Conservation (phyloP, 2,797 vertebrate species). For the Lithobates sylvaticus region DNA sequence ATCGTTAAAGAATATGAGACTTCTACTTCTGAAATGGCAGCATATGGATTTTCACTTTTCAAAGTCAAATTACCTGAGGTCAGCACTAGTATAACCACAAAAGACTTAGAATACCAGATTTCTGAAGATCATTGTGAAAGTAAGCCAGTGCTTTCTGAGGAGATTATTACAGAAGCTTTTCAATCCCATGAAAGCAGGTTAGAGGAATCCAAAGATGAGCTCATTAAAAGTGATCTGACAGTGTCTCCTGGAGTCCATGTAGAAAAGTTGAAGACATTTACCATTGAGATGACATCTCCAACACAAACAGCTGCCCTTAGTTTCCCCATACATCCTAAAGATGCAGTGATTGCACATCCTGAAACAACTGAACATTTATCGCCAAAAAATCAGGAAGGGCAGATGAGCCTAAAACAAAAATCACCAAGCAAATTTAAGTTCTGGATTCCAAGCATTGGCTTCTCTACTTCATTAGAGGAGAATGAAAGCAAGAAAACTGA, state of each 20-base stretch:
- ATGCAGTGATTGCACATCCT: neutral
- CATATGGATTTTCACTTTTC: slow-evolving; percentile 75
- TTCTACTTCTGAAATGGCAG: slow-evolving; percentile 67
- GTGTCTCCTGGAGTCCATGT: neutral
- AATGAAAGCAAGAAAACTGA: slow-evolving; percentile 14
- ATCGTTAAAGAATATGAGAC: slow-evolving; percentile 74
- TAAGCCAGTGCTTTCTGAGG: slow-evolving; percentile 13
- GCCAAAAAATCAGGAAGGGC: slow-evolving; percentile 12
- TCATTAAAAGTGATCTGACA: neutral
- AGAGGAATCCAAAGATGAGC: slow-evolving; percentile 48
- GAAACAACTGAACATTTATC: neutral
- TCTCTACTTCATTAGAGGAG: slow-evolving; percentile 74
- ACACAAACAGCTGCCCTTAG: slow-evolving; percentile 17
- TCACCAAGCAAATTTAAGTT: slow-evolving; percentile 76
- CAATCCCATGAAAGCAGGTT: neutral
- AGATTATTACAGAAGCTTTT: neutral
- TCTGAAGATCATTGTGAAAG: neutral
- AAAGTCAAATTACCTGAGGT: slow-evolving; percentile 71
- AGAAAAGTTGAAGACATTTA: slow-evolving; percentile 23
- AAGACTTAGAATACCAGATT: slow-evolving; percentile 41
- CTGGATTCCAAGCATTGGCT: slow-evolving; percentile 80
- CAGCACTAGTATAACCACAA: neutral
- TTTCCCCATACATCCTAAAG: slow-evolving; percentile 16
- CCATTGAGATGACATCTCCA: slow-evolving; percentile 41
- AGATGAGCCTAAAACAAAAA: slow-evolving; percentile 53